A percentile compares a stretch with the other conserved stretches of the same genome.
Conservation (phyloP, 2,113 vertebrate genomes). For the Seriola quinqueradiata region DNA sequence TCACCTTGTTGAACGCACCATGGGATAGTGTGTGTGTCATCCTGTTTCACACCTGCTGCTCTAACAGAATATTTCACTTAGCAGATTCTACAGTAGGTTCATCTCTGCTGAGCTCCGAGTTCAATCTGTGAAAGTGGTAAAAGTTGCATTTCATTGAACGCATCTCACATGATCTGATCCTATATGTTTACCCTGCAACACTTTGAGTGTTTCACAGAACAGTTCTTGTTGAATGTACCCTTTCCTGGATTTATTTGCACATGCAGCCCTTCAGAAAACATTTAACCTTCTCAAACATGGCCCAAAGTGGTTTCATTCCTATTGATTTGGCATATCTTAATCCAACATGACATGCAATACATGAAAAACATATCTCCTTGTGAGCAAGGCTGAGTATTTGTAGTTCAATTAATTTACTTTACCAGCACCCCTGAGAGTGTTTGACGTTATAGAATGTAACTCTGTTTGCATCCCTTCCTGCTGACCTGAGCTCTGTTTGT, state of each 20-base stretch:
- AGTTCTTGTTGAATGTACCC: background rate
- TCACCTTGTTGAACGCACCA: background rate
- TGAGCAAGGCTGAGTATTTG: background rate
- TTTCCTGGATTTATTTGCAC: background rate
- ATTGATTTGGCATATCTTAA: too few species aligned
- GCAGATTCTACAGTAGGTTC: background rate
- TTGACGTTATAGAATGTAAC: too few species aligned
- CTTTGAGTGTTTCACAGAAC: background rate
- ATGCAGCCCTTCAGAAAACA: background rate
- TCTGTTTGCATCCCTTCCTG: too few species aligned
- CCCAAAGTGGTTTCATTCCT: too few species aligned
- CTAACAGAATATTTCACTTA: background rate
- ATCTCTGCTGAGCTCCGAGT: background rate
- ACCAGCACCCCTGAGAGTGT: background rate
- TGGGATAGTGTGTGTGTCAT: background rate
- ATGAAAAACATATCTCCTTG: background rate
- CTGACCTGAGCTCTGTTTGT: too few species aligned
- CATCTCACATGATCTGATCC: background rate
- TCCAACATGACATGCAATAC: background rate
- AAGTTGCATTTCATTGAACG: rapidly evolving
- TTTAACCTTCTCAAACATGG: too few species aligned
- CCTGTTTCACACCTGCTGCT: slow-evolving; percentile 9
- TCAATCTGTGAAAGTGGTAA: background rate
- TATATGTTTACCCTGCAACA: background rate
- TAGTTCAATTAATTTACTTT: background rate